Base-by-base conservation (phyloP, 2,113 vertebrate species). In the Leptodactylus fuscus region DNA sequence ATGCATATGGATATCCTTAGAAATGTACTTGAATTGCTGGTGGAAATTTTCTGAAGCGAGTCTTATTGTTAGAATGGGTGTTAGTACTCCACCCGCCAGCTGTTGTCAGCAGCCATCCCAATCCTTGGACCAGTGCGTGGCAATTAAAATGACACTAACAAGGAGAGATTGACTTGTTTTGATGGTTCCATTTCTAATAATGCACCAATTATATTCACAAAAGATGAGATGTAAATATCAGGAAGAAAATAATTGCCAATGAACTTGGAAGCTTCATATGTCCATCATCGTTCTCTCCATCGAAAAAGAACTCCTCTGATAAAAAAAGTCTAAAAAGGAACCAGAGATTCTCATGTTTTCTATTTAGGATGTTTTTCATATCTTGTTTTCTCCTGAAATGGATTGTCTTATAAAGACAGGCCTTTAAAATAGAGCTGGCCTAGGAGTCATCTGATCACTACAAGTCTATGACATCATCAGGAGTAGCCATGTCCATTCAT, bases 171-270 rank as follows among this genome's bases (percentile, higher is more conserved):
- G 77, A 80, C 44, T 49, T 69, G 44, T 81, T 81, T 81, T 81
- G 79, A 67, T 81, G 13, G 79, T 34, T 67, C 44, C 79, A 32
- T 29, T 48, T 65, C 24, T 81, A 49, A 44, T 48, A 15, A 67
- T 81, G 58, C 79, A 49, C 79, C 60, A 81, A 81, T 81, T 65
- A 81, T 48, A 49, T 46, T 32, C 38, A 69, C 53, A 48, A 81
- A 48, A 69, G 58, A 48, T 69, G n/a, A 49, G 24, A 67, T 32
- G 38, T n/a, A 81, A 67, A 48, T 81, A 67, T 81, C n/a, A 55
- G 7, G 12, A 32, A 5, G 24, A 67, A 69, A 65, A 67, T 81
- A 81, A 67, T 67, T 81, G 79, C 20, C 27, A 81, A 48, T 81
- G 36, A 67, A 22, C 79, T 81, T 46, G 41, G n/a, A 67, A 32